Evolutionary conservation across 2,888 invertebrate genomes (phyloP).

Genomic region (Agonopterix arenella): DNA sequence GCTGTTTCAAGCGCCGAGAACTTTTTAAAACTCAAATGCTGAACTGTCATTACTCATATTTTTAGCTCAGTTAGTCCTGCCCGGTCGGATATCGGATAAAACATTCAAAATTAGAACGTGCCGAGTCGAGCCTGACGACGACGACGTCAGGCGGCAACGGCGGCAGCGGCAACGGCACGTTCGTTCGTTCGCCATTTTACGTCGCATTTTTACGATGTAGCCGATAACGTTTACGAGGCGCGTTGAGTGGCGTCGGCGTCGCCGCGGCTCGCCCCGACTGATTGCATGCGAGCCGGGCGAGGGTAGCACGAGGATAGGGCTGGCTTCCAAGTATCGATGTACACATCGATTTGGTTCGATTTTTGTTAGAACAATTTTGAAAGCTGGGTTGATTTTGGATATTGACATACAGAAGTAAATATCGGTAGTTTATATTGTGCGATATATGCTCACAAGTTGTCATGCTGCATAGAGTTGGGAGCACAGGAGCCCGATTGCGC

Average conservation of each 20-base stretch:
- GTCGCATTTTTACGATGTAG: conserved; percentile 70
- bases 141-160: conserved; percentile 2
- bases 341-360: no score
- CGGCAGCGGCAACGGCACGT: conserved; percentile 5
- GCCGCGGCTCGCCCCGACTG: conserved; percentile 66
- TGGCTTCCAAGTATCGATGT: conserved; percentile 2
- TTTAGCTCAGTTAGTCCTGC: background rate
- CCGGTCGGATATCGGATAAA: conserved; percentile 8
- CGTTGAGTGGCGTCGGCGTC: conserved; percentile 71
- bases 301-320: conserved; percentile 29
- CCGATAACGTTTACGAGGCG: conserved; percentile 66
- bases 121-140: conserved; percentile 10
- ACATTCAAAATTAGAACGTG: conserved; percentile 23
- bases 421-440: no score
- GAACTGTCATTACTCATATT: background rate
- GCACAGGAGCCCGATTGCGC: no score
- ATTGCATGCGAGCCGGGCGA: conserved; percentile 64
- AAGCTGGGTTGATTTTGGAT: no score
- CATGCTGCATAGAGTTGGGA: no score
- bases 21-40: background rate
- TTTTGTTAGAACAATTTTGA: no score
- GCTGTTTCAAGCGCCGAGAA: background rate
- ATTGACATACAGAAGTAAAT: no score
- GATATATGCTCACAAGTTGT: no score
- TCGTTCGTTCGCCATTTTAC: conserved; percentile 53